Evolutionary conservation across 2,888 invertebrate genomes (phyloP), one percentile per base, ranked within the genome.

Genomic region (Lutraria lutraria): DNA sequence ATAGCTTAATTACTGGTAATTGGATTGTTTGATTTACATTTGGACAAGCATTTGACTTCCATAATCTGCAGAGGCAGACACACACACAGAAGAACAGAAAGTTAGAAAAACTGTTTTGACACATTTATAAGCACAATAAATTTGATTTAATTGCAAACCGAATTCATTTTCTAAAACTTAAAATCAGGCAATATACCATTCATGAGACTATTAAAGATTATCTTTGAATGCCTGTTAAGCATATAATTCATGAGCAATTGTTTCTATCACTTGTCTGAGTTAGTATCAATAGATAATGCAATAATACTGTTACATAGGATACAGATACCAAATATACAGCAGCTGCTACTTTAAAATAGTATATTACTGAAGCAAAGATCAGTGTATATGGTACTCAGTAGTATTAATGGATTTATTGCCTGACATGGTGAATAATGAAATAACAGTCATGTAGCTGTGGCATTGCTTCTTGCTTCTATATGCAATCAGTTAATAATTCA

Each of bases 401-500:
- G 76, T 19, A 76, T 76, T 76, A 76, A 76, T 76, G 76, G 76
- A 31, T 19, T 31, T 76, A 76, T 76, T 76, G 76, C 76, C 76
- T 76, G 76, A 76, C 34, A 34, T 16, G 8, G 16, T 34, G 29
- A 31, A 76, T 76, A 76, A 16, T 34, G 76, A 34, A 76, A 25
- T 76, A 34, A 76, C 76, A 76, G 76, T 76, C 76, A 76, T 76
- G 76, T 34, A 76, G 31, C 76, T 29, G 13, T 31, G 72, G 72
- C 31, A 72, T 72, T 72, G 29, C 72, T 76, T 16, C 31, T 25
- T 68, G 25, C n/a, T 34, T 34, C 31, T 34, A 76, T 76, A 76
- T 76, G 76, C 84, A 54, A 56, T 29, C 60, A 56, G 52, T 85
- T 79, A 85, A 85, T 85, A 80, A 85, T 85, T 85, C 80, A 85